phyloP scores from a whole-genome alignment of 2,888 invertebrate genomes.

The Trimorus sp. region DNA sequence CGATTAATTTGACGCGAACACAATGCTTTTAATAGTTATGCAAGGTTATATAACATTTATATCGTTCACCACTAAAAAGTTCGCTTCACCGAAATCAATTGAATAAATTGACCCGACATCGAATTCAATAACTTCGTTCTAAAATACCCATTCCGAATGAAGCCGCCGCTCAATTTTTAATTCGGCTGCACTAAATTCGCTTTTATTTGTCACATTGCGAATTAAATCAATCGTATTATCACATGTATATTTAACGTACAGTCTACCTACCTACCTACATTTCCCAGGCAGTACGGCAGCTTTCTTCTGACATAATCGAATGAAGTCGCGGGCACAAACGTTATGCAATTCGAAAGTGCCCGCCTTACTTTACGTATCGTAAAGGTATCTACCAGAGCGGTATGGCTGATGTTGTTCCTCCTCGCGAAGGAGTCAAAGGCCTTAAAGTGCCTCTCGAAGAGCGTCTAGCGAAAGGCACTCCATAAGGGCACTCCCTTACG shows the following conservation, averaged over 20 bases:
- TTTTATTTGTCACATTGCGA: conserved; percentile 10
- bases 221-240: conserved; percentile 61
- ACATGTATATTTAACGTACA: conserved; percentile 62
- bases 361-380: conserved; percentile 81
- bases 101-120: no score
- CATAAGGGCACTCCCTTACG: conserved; percentile 71
- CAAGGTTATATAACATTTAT: no score
- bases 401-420: conserved; percentile 63
- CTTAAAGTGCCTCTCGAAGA: conserved; percentile 61
- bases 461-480: conserved; percentile 64
- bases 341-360: conserved; percentile 82
- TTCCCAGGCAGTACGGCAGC: conserved; percentile 79
- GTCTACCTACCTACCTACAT: conserved; percentile 72
- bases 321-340: conserved; percentile 79
- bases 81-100: no score
- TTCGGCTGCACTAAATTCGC: no score
- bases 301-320: conserved; percentile 82
- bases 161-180: no score
- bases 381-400: conserved; percentile 64
- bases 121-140: no score
- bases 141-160: no score
- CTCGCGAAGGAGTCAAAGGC: conserved; percentile 68
- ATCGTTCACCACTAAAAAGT: no score
- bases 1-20: no score
- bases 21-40: no score